Percentiles rank a stretch among this genome's conserved stretches.
These are phyloP conservation scores for Burhinus bistriatus DNA, from an alignment of 2,113 vertebrate species.

Conservation along the genomic window DNA sequence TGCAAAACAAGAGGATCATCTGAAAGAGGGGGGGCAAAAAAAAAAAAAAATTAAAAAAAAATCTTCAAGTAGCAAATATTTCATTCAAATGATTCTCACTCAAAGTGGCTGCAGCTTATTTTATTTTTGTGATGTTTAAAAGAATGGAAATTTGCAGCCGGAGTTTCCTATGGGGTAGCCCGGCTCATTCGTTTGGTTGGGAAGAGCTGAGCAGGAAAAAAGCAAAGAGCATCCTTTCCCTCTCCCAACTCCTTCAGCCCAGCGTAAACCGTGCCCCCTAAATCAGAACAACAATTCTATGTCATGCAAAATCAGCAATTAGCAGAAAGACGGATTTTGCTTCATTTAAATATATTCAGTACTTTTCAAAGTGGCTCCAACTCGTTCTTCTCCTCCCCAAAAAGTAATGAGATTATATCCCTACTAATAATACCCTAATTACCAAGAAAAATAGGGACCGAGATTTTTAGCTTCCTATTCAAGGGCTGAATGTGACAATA, in stretches of 20 bases:
- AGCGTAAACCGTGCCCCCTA: background rate
- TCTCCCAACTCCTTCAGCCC: background rate
- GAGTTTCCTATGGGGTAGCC: conserved; percentile 32
- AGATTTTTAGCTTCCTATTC: conserved; percentile 49
- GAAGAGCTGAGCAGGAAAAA: background rate
- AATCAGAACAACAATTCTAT: background rate
- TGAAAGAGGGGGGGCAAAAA: conserved; percentile 11
- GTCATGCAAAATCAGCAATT: conserved; percentile 54
- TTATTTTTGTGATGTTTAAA: conserved; percentile 45
- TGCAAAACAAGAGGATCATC: conserved; percentile 69
- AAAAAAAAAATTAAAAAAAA: no score
- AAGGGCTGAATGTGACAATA: conserved; percentile 65
- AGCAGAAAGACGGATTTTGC: conserved; percentile 46
- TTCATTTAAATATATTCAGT: conserved; percentile 42
- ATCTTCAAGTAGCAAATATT: conserved; percentile 49
- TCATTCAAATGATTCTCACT: conserved; percentile 39
- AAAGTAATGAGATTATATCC: conserved; percentile 63
- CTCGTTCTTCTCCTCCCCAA: conserved; percentile 58
- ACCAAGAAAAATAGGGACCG: conserved; percentile 57
- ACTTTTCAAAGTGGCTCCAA: conserved; percentile 56
- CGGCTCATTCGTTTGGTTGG: background rate
- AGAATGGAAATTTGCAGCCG: conserved; percentile 15
- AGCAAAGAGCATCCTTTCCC: background rate
- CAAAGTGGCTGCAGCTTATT: conserved; percentile 27
- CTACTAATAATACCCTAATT: conserved; percentile 52